phyloP scores from a whole-genome alignment of 2,113 vertebrate species.

The Muscicapa adusta region DNA sequence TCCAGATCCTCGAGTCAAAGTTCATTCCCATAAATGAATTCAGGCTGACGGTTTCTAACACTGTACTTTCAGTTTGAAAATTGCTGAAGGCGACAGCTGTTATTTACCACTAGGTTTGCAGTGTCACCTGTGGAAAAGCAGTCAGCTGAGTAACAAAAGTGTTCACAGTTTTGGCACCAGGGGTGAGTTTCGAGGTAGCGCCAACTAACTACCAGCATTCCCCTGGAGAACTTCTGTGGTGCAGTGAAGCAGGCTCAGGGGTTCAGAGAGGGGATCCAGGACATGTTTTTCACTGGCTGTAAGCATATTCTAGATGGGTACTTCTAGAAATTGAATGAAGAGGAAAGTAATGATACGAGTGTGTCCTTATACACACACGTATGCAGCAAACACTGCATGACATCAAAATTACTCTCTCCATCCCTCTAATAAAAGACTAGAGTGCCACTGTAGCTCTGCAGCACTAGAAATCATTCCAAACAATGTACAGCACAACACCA shows the following conservation, averaged over 20 bases:
- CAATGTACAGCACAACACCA: not conserved
- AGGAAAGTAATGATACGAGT: not conserved
- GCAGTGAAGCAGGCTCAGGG: not conserved
- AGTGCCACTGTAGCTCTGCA: not conserved
- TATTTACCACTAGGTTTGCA: not conserved
- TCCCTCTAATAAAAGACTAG: not conserved
- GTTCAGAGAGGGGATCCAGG: not conserved
- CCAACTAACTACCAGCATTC: not conserved
- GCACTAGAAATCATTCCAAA: not conserved
- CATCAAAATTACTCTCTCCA: not conserved
- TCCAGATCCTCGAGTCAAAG: not conserved
- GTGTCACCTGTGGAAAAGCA: not conserved
- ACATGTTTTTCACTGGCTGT: not conserved
- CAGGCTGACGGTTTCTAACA: not conserved
- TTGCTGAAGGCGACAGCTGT: not conserved
- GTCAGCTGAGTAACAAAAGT: rapidly evolving
- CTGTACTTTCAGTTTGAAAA: not conserved
- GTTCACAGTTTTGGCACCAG: not conserved
- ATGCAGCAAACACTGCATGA: not conserved
- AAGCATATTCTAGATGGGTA: not conserved
- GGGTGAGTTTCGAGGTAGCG: not conserved
- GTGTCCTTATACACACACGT: not conserved
- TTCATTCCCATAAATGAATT: not conserved
- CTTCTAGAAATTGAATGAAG: not conserved
- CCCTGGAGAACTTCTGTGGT: not conserved